Evolutionary conservation across 2,888 invertebrate species (phyloP).

Genomic region (Apotomis turbidana): DNA sequence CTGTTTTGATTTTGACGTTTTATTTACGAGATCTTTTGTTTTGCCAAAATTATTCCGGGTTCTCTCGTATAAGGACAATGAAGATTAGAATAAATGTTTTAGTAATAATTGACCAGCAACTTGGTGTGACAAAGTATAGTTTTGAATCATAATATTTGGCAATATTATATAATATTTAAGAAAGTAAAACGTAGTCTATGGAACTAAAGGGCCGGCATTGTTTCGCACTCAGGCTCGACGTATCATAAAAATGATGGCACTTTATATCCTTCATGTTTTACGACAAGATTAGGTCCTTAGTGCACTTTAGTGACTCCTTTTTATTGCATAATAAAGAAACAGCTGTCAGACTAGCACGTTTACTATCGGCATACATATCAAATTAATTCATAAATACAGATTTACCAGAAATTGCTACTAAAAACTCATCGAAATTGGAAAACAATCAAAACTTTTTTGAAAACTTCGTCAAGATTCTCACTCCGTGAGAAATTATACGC

Average conservation of each 20-base stretch:
- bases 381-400: no score
- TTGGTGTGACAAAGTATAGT: background rate
- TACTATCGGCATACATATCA: no score
- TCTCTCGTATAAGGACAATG: slow-evolving; percentile 16
- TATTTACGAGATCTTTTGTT: slow-evolving; percentile 48
- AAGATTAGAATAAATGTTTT: slow-evolving; percentile 14
- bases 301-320: background rate
- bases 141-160: background rate
- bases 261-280: background rate
- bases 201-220: background rate
- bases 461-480: no score
- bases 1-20: slow-evolving; percentile 62
- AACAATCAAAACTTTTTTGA: no score
- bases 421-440: no score
- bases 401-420: no score
- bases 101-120: background rate
- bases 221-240: background rate
- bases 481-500: no score
- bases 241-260: background rate
- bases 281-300: background rate
- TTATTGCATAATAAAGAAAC: background rate
- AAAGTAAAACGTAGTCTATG: background rate
- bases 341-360: no score
- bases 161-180: background rate
- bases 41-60: slow-evolving; percentile 22